Evolutionary conservation across 2,888 invertebrate species (phyloP).

Genomic region (Drosophila infuscata): DNA sequence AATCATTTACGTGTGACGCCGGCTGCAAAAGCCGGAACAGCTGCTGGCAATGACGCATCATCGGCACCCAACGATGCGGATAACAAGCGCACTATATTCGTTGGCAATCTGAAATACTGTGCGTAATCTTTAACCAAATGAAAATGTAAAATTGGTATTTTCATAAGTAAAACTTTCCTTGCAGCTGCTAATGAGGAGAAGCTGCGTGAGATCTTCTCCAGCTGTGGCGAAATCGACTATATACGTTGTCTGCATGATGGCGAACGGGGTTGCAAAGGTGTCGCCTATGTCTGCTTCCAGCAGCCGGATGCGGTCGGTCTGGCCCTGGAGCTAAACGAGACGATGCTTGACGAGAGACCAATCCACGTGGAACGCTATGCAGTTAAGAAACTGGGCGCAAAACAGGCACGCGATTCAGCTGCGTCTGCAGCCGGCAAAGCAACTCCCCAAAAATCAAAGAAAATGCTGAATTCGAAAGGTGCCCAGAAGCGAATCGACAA

Average conservation of each 20-base stretch:
- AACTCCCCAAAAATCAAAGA: slow-evolving; percentile 51
- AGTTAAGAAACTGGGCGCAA: slow-evolving; percentile 78
- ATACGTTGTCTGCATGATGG: slow-evolving; percentile 81
- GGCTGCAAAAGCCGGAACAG: slow-evolving; percentile 38
- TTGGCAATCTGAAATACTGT: slow-evolving; percentile 84
- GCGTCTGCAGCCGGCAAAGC: slow-evolving; percentile 38
- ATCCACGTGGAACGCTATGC: slow-evolving; percentile 83
- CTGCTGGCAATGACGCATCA: slow-evolving; percentile 28
- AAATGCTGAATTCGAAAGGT: slow-evolving; percentile 52
- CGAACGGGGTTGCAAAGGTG: slow-evolving; percentile 83
- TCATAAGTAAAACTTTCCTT: slow-evolving; percentile 2
- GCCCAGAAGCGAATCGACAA: slow-evolving; percentile 66
- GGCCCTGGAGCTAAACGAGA: slow-evolving; percentile 83
- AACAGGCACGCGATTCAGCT: slow-evolving; percentile 66
- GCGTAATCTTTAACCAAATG: slow-evolving; percentile 42
- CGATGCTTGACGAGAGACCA: slow-evolving; percentile 83
- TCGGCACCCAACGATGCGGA: slow-evolving; percentile 48
- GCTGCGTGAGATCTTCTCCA: slow-evolving; percentile 82
- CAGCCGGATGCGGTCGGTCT: slow-evolving; percentile 81
- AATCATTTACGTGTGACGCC: slow-evolving; percentile 81
- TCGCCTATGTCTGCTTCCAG: slow-evolving; percentile 84
- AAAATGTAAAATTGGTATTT: not conserved
- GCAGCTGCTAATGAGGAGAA: slow-evolving; percentile 83
- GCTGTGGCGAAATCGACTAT: slow-evolving; percentile 84
- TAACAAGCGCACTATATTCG: slow-evolving; percentile 80